Evolutionary conservation across 1,140 invertebrate species (phyloP), one percentile per base, ranked within the genome.

Genomic region (Dendroctonus valens): DNA sequence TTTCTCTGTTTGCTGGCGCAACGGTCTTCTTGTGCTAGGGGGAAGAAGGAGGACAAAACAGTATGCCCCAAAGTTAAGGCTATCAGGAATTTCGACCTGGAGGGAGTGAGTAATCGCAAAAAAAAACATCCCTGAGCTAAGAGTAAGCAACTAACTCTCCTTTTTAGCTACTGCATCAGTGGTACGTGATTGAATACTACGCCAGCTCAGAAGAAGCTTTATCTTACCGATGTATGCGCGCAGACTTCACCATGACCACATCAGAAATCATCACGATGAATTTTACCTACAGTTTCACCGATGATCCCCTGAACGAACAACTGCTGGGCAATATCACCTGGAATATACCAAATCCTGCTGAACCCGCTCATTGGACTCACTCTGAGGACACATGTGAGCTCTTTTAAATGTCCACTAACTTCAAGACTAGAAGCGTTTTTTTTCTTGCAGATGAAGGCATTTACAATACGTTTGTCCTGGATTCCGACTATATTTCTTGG

Each of bases 101-200:
- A 81, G 72, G 68, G 77, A 69, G 79, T 79, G 68, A 68, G 53
- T 50, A 50, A 6, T 12, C 9, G 9, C 9, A 46, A 5, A 26
- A 11, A 58, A 14, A n/a, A 44, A 46, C 14, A 41, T 55, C 26
- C 12, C 26, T 15, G 5, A 55, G 12, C 6, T 40, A 55, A 55
- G 12, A 11, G 12, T 46, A 4, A 51, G n/a, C 14, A 63, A 60
- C 40, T 39, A 63, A 63, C 49, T 39, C 38, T n/a, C 38, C 40
- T 37, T 70, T 72, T 50, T 75, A 91, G 89, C 84, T 93, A 79
- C 79, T 92, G 62, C 91, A 91, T 12, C 81, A 82, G 46, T 94
- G 91, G 91, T 91, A 86, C 77, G 87, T 93, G 14, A 87, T 92
- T 3, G 89, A 93, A 74, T 93, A 93, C 78, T 94, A 92, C 71